Evolutionary conservation across 2,113 vertebrate genomes (phyloP).

Genomic region (Gallinago paraguaiae): DNA sequence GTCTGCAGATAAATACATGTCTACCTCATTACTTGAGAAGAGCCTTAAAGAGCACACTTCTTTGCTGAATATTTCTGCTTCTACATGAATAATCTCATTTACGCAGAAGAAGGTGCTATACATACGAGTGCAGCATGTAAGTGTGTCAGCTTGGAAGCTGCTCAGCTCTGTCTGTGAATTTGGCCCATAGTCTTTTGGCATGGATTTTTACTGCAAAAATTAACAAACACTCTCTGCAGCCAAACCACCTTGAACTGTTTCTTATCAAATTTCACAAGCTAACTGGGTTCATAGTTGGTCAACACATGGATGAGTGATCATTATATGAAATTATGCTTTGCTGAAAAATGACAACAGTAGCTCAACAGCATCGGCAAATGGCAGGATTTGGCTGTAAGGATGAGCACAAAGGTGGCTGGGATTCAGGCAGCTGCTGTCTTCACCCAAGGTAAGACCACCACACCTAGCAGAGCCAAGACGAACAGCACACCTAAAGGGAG

Average conservation of each 20-base stretch:
- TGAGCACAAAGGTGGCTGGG: background rate
- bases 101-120: background rate
- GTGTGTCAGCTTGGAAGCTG: background rate
- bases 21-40: conserved; percentile 25
- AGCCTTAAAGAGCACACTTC: background rate
- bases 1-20: conserved; percentile 2
- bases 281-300: background rate
- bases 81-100: background rate
- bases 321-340: background rate
- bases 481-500: background rate
- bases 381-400: background rate
- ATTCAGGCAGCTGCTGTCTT: background rate
- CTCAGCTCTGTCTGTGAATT: background rate
- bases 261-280: conserved; percentile 48
- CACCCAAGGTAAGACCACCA: background rate
- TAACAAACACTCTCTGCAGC: conserved; percentile 19
- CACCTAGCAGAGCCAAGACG: background rate
- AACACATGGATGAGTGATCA: background rate
- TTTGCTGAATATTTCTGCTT: background rate
- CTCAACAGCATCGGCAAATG: background rate
- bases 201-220: background rate
- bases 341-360: background rate
- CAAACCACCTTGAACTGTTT: conserved; percentile 23
- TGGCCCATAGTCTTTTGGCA: background rate
- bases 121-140: background rate